These are phyloP conservation scores for Gavialis gangeticus DNA, from an alignment of 2,113 vertebrate species.

Conservation along the genomic window DNA sequence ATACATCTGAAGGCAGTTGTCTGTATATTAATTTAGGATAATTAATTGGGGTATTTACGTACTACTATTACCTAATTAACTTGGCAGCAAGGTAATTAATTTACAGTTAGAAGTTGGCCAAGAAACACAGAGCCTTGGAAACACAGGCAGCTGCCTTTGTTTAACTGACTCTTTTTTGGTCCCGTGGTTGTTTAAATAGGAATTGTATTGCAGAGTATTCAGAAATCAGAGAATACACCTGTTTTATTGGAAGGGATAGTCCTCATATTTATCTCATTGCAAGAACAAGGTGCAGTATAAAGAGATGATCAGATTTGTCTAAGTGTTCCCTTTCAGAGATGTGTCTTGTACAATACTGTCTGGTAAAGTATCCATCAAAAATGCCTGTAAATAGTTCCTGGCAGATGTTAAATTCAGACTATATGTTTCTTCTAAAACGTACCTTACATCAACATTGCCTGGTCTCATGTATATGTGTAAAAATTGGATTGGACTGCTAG, in stretches of 20 bases:
- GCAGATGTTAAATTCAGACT: constrained; percentile 24
- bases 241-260: constrained; percentile 22
- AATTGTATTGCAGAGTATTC: constrained; percentile 11
- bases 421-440: not conserved
- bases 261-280: constrained; percentile 38
- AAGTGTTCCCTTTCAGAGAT: constrained; percentile 29
- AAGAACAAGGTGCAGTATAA: constrained; percentile 18
- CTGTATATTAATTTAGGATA: constrained; percentile 74
- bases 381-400: not conserved
- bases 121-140: not conserved
- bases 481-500: not conserved
- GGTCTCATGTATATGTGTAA: not conserved
- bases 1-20: constrained; percentile 40
- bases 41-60: constrained; percentile 79
- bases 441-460: not conserved
- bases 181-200: constrained; percentile 26
- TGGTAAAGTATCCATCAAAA: not conserved
- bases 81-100: constrained; percentile 71
- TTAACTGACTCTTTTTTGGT: not conserved
- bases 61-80: constrained; percentile 78
- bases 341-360: not conserved
- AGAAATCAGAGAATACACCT: constrained; percentile 11
- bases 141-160: constrained; percentile 36
- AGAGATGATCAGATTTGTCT: constrained; percentile 24
- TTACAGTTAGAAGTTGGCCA: constrained; percentile 54